These are phyloP conservation scores for Mesocricetus auratus DNA, from an alignment of 2,113 vertebrate genomes.

Conservation along the genomic window DNA sequence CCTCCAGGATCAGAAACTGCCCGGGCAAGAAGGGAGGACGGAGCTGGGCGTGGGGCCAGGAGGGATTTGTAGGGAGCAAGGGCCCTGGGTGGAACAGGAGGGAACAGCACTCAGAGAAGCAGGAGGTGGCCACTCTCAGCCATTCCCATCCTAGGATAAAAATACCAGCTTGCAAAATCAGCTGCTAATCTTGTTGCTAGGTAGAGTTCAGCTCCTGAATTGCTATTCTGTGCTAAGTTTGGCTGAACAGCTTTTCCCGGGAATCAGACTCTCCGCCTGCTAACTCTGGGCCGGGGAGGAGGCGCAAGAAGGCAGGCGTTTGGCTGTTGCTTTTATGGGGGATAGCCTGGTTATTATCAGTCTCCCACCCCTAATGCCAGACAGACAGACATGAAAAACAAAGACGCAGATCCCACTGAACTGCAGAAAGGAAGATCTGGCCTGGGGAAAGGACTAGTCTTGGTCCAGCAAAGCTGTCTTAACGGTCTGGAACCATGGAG, in stretches of 20 bases:
- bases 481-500: neutral
- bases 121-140: conserved; percentile 62
- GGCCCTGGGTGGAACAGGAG: neutral
- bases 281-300: neutral
- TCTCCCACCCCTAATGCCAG: neutral
- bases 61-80: neutral
- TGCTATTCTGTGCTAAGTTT: conserved; percentile 69
- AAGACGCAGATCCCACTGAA: neutral
- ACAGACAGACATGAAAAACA: neutral
- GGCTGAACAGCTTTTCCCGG: conserved; percentile 61
- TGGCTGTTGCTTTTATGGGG: neutral
- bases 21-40: neutral
- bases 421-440: neutral
- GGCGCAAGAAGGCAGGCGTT: neutral
- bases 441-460: neutral
- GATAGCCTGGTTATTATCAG: neutral
- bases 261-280: conserved; percentile 38
- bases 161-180: conserved; percentile 77
- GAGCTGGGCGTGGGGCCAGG: neutral
- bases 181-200: conserved; percentile 79
- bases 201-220: conserved; percentile 71
- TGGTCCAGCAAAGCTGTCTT: neutral
- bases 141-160: conserved; percentile 66
- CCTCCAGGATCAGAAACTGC: neutral
- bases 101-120: neutral